phyloP scores from a whole-genome alignment of 2,888 invertebrate genomes.

The Apocheima hispidaria region DNA sequence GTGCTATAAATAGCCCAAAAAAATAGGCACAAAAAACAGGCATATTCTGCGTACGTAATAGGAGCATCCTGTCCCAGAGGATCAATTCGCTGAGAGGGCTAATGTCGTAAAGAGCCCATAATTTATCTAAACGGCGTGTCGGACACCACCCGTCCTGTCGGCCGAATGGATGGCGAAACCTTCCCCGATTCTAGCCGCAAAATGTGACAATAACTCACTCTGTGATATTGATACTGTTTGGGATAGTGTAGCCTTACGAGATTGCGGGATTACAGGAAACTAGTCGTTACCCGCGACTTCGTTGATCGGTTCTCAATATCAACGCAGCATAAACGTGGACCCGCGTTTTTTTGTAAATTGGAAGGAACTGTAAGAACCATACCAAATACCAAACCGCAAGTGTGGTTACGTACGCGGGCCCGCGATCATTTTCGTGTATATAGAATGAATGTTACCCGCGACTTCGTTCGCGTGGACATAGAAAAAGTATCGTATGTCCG shows the following conservation, averaged over 20 bases:
- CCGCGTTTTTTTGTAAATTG: too few relatives aligned
- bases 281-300: too few relatives aligned
- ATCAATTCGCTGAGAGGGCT: slow-evolving; percentile 47
- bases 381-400: too few relatives aligned
- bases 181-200: slow-evolving; percentile 42
- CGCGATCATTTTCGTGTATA: too few relatives aligned
- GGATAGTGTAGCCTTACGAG: slow-evolving; percentile 22
- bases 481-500: too few relatives aligned
- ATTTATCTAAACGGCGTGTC: slow-evolving; percentile 48
- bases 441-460: too few relatives aligned
- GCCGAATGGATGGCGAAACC: slow-evolving; percentile 42
- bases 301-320: too few relatives aligned
- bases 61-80: slow-evolving; percentile 38
- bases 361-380: too few relatives aligned
- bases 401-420: too few relatives aligned
- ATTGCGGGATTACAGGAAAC: slow-evolving; percentile 1
- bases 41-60: slow-evolving; percentile 23
- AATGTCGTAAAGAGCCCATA: slow-evolving; percentile 49
- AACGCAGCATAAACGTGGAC: too few relatives aligned
- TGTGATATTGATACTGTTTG: slow-evolving; percentile 30
- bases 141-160: slow-evolving; percentile 44
- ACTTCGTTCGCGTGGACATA: too few relatives aligned
- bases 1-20: slow-evolving; percentile 15
- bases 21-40: slow-evolving; percentile 12
- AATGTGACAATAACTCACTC: slow-evolving; percentile 43